Conservation (phyloP, 1,140 invertebrate genomes). For the Megathymus violae region DNA sequence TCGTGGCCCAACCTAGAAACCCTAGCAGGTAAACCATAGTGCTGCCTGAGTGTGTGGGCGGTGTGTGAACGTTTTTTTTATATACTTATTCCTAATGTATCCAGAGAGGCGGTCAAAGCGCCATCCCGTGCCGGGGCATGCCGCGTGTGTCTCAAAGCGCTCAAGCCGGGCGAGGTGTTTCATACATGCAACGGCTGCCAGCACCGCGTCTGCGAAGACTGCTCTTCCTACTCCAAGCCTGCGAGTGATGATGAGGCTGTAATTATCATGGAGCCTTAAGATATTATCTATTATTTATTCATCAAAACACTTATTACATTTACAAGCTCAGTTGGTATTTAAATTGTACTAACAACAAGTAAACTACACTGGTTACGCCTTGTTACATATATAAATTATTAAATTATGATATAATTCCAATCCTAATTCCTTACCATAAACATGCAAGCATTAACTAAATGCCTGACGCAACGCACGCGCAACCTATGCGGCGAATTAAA, state of each 20-base stretch:
- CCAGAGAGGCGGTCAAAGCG: conserved; percentile 87
- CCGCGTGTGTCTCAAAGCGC: conserved; percentile 93
- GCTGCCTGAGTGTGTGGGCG: no score
- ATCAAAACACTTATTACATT: not conserved
- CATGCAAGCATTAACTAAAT: no score
- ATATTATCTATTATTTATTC: conserved; percentile 4
- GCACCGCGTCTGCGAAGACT: conserved; percentile 95
- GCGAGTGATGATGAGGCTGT: conserved; percentile 92
- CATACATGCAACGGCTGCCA: conserved; percentile 94
- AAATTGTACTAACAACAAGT: no score
- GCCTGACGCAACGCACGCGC: no score
- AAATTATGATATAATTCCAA: no score
- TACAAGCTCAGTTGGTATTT: not conserved
- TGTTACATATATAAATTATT: no score
- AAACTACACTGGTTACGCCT: no score
- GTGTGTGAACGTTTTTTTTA: no score
- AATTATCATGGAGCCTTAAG: conserved; percentile 54
- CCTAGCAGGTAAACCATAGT: no score
- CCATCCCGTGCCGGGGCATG: conserved; percentile 90
- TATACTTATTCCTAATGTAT: conserved; percentile 18
- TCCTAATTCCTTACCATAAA: no score
- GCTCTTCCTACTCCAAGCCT: conserved; percentile 93
- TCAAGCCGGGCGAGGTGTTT: conserved; percentile 93
- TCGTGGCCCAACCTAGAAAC: no score
- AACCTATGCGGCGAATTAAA: no score